Evolutionary conservation across 2,888 invertebrate genomes (phyloP).

Genomic region (Drosophila buzzatii): DNA sequence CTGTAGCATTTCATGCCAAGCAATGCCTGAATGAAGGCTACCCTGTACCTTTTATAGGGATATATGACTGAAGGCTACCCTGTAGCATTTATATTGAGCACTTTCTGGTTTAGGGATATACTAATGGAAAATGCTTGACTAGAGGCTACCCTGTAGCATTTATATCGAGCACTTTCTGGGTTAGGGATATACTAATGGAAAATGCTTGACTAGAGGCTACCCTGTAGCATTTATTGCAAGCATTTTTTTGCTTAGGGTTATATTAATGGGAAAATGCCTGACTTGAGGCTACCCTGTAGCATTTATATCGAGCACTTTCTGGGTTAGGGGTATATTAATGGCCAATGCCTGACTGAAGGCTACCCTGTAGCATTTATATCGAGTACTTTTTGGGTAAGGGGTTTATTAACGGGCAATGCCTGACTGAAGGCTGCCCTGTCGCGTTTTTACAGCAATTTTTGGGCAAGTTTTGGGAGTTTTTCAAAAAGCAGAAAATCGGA

Average conservation of each 20-base stretch:
- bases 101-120: too few relatives aligned
- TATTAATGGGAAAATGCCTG: too few relatives aligned
- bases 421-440: neutral
- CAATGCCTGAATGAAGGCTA: neutral
- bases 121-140: neutral
- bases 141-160: neutral
- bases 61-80: too few relatives aligned
- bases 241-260: too few relatives aligned
- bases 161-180: neutral
- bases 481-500: neutral
- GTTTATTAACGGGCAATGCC: neutral
- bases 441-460: neutral
- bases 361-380: neutral
- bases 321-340: too few relatives aligned
- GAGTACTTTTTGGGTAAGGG: neutral
- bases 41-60: neutral
- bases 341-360: neutral
- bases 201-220: too few relatives aligned
- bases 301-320: too few relatives aligned
- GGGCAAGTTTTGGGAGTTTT: fast-evolving
- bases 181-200: too few relatives aligned
- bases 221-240: too few relatives aligned
- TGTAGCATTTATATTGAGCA: too few relatives aligned
- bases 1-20: neutral
- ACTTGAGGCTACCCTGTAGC: too few relatives aligned